phyloP scores from a whole-genome alignment of 2,797 vertebrate genomes.

The Lepidocolaptes lacrymiger region DNA sequence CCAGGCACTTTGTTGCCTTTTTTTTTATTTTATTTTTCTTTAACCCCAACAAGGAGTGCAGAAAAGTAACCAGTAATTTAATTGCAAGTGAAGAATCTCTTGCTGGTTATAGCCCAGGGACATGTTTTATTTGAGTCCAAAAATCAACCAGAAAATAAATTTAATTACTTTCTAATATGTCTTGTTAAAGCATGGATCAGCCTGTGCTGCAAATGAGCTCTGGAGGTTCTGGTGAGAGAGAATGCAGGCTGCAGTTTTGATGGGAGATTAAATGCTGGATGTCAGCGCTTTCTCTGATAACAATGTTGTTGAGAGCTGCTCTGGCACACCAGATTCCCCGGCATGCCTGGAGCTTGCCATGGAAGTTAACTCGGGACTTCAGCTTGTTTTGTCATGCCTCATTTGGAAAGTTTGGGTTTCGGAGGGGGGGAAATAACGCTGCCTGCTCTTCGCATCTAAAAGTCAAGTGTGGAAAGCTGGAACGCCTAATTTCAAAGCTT shows the following conservation, averaged over 20 bases:
- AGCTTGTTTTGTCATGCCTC: constrained; percentile 17
- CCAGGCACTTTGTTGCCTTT: background rate
- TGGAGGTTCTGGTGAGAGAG: background rate
- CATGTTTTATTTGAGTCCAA: constrained; percentile 18
- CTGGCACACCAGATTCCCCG: background rate
- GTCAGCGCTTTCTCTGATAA: constrained; percentile 19
- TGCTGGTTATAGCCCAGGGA: constrained; percentile 32
- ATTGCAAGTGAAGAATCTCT: constrained; percentile 49
- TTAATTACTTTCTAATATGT: constrained; percentile 55
- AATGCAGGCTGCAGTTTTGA: background rate
- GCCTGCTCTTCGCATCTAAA: background rate
- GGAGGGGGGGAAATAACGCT: background rate
- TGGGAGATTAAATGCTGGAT: constrained; percentile 8
- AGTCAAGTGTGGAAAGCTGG: background rate
- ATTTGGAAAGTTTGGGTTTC: constrained; percentile 14
- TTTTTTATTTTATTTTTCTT: background rate
- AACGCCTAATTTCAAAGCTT: background rate
- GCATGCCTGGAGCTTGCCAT: background rate
- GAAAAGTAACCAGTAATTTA: constrained; percentile 55
- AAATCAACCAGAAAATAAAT: constrained; percentile 60
- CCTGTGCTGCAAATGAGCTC: background rate
- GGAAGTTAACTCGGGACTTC: background rate
- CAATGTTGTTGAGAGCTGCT: background rate
- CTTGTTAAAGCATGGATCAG: constrained; percentile 10
- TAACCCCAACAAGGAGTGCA: constrained; percentile 43